Base-by-base conservation (phyloP, 2,113 vertebrate species). In the Daboia siamensis region DNA sequence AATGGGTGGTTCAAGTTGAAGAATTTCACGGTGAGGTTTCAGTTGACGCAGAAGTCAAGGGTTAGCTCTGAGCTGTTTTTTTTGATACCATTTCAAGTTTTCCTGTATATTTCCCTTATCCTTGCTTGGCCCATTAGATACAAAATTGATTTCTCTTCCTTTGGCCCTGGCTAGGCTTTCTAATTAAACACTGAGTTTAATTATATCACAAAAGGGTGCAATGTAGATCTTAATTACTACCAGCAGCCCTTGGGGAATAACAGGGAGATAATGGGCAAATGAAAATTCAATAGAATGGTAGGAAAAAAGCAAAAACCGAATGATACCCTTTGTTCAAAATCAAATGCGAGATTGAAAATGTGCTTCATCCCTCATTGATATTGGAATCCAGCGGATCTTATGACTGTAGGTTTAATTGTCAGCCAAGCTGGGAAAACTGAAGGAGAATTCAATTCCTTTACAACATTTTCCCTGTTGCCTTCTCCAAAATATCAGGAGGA, bases 101-200 rank as follows among this genome's bases (percentile, higher is more conserved):
- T 95, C 92, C 85, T n/a, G 90, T 93, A 2, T 15, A 80, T 86
- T 93, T 95, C 93, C 91, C 90, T 91, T 94, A 91, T 80, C 26
- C 92, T 94, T 3, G 15, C 89, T 88, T 94, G 96, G 94, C 93
- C 92, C 86, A 46, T 95, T 89, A 95, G 94, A 89, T 88, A 23
- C 26, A 0, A 93, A 95, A 96, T 95, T 89, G 96, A 97, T 96
- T 95, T 90, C 93, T 91, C 95, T 96, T 95, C 96, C 94, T 97
- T 97, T 95, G 93, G 94, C 88, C 93, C 92, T 89, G 74, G 95
- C 52, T 33, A 87, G 93, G 57, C 91, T 97, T 97, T 95, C 96
- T 97, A 96, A 97, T 97, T 97, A 97, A 95, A 93, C 86, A 94
- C 94, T 61, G 88, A 91, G 94, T 97, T 97, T 97, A 97, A 97